phyloP scores from a whole-genome alignment of 2,888 invertebrate species.

The Tridacna gigas region DNA sequence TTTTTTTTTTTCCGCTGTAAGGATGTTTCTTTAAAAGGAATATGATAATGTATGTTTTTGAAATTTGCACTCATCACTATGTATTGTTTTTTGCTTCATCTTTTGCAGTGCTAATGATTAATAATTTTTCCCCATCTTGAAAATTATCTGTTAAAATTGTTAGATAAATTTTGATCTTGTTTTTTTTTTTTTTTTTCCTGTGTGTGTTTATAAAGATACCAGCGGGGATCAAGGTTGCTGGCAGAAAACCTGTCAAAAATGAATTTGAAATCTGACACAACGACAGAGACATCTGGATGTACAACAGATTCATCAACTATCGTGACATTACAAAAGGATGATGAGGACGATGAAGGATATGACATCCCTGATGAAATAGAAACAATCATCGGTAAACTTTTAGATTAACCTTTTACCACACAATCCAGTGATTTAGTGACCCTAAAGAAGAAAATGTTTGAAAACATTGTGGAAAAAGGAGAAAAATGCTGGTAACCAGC shows the following conservation, averaged over 20 bases:
- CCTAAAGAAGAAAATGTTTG: background rate
- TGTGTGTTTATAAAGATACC: background rate
- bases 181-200: too few relatives aligned
- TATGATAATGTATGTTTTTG: too few relatives aligned
- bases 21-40: too few relatives aligned
- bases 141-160: too few relatives aligned
- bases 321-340: background rate
- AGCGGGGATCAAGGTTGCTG: background rate
- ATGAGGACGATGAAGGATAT: background rate
- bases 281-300: background rate
- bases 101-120: too few relatives aligned
- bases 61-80: too few relatives aligned
- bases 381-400: background rate
- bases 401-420: background rate
- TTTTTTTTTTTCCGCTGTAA: too few relatives aligned
- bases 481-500: background rate
- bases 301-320: background rate
- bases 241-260: background rate
- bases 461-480: background rate
- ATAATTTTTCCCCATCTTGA: too few relatives aligned
- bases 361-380: conserved; percentile 14
- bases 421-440: background rate
- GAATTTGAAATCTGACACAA: background rate
- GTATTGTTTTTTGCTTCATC: too few relatives aligned
- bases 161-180: too few relatives aligned